Evolutionary conservation across 2,113 vertebrate species (phyloP).

Genomic region (Saimiri boliviensis): DNA sequence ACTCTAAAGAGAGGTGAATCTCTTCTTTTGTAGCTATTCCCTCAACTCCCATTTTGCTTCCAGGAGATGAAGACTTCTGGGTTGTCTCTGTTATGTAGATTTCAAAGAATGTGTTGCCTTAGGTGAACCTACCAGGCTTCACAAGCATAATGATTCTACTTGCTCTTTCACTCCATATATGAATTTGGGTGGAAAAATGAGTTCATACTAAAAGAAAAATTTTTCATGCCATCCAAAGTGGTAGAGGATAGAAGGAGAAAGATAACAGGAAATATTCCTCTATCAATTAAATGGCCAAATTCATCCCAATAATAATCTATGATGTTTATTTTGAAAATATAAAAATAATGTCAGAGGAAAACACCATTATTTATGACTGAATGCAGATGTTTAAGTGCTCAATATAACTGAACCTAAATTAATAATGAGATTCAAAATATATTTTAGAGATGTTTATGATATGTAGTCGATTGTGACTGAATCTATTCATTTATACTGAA

Average conservation of each 20-base stretch:
- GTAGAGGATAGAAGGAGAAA: not conserved
- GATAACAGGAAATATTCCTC: not conserved
- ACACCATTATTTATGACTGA: not conserved
- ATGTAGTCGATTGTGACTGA: not conserved
- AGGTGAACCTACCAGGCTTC: not conserved
- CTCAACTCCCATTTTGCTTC: not conserved
- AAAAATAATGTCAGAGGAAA: not conserved
- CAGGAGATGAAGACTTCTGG: not conserved
- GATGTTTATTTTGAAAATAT: slow-evolving; percentile 6
- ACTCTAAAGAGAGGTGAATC: not conserved
- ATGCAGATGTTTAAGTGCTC: slow-evolving; percentile 4
- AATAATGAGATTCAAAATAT: not conserved
- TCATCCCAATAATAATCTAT: not conserved
- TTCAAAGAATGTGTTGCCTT: not conserved
- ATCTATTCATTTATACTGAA: slow-evolving; percentile 35
- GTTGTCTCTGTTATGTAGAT: not conserved
- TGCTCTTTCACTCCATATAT: not conserved
- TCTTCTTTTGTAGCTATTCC: not conserved
- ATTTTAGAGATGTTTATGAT: slow-evolving; percentile 7
- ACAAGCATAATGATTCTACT: not conserved
- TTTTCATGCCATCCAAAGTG: not conserved
- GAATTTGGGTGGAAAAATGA: not conserved
- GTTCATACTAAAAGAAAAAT: not conserved
- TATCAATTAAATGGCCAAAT: not conserved
- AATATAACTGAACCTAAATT: not conserved